A percentile compares a stretch with the other conserved stretches of the same genome.
These are phyloP conservation scores for Momotus momota DNA, from an alignment of 2,797 vertebrate genomes.

Conservation along the genomic window DNA sequence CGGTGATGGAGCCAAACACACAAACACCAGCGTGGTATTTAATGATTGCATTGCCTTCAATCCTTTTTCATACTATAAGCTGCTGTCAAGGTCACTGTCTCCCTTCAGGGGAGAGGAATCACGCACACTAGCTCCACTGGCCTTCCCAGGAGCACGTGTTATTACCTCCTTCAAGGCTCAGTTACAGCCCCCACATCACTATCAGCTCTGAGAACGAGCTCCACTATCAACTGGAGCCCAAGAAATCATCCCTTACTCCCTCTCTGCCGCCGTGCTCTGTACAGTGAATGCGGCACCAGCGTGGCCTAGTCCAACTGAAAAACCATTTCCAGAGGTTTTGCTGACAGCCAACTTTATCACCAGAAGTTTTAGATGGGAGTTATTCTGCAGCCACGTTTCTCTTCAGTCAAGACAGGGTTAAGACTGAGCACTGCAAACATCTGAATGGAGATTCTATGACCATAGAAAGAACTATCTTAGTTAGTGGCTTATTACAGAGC, in stretches of 20 bases:
- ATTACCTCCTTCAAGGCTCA: neutral
- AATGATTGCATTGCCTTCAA: neutral
- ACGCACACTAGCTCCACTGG: neutral
- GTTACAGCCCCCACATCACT: neutral
- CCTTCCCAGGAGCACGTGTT: neutral
- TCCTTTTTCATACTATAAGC: neutral
- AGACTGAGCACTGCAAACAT: neutral
- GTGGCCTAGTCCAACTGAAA: accelerated
- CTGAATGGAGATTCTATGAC: neutral
- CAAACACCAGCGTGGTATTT: neutral
- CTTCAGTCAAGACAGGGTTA: neutral
- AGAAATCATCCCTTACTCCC: neutral
- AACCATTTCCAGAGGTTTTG: neutral
- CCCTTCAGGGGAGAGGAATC: neutral
- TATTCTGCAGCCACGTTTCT: neutral
- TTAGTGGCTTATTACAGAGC: neutral
- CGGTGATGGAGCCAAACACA: neutral
- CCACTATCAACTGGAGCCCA: neutral
- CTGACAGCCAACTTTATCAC: neutral
- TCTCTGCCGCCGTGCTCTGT: neutral
- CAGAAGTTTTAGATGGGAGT: neutral
- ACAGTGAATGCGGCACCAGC: neutral
- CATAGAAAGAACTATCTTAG: neutral
- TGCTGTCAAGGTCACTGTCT: conserved; percentile 31
- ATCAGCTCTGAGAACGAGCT: neutral